Evolutionary conservation across 2,797 vertebrate genomes (phyloP).

Genomic region (Orientallactaga sibirica): DNA sequence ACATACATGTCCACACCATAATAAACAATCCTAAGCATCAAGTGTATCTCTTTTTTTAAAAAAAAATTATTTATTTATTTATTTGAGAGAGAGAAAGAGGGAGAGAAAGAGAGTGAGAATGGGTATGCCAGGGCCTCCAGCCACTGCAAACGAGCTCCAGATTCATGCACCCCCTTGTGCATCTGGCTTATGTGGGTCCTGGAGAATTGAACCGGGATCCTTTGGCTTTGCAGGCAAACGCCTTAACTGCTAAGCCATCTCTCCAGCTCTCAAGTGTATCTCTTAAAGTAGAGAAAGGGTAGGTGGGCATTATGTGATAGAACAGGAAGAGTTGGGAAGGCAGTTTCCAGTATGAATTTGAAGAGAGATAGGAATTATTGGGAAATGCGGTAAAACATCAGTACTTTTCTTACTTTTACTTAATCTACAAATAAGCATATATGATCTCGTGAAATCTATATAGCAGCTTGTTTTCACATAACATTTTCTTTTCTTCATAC

Average conservation of each 20-base stretch:
- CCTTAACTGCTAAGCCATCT: too few species aligned
- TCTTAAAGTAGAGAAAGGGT: background rate
- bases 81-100: too few species aligned
- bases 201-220: too few species aligned
- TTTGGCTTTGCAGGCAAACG: too few species aligned
- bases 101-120: too few species aligned
- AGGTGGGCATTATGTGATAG: background rate
- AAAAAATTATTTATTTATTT: too few species aligned
- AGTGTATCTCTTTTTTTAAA: background rate
- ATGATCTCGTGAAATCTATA: background rate
- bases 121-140: too few species aligned
- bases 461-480: background rate
- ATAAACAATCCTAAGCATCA: too few species aligned
- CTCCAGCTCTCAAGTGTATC: background rate
- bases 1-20: too few species aligned
- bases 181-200: too few species aligned
- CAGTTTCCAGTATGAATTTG: background rate
- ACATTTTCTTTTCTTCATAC: conserved; percentile 63
- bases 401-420: background rate
- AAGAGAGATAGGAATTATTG: conserved; percentile 22
- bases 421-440: background rate
- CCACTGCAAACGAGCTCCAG: too few species aligned
- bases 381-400: background rate
- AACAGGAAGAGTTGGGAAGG: background rate
- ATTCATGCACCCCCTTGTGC: too few species aligned